phyloP scores from a whole-genome alignment of 2,888 invertebrate species.

The Rhamnusium bicolor region DNA sequence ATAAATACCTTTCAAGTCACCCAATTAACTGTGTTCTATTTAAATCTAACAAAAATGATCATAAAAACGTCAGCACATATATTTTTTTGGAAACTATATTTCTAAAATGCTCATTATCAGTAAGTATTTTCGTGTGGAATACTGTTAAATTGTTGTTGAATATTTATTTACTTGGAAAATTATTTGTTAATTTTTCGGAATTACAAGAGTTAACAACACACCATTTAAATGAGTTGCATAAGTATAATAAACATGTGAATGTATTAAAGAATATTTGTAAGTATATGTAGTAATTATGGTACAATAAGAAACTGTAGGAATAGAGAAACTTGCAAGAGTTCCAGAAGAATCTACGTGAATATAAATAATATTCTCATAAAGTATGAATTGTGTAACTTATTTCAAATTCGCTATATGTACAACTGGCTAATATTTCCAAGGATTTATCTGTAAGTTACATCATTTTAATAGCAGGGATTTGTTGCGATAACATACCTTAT shows the following conservation, averaged over 20 bases:
- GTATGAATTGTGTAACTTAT: conserved; percentile 52
- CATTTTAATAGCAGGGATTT: conserved; percentile 58
- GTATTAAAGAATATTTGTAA: not conserved
- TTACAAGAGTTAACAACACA: not conserved
- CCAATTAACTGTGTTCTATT: too few relatives aligned
- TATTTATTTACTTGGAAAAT: not conserved
- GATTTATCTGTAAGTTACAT: conserved; percentile 58
- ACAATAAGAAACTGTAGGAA: not conserved
- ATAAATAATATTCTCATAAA: conserved; percentile 54
- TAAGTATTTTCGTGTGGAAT: too few relatives aligned
- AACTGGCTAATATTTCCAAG: conserved; percentile 55
- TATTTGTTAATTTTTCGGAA: not conserved
- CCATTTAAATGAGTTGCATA: not conserved
- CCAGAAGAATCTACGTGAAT: conserved; percentile 37
- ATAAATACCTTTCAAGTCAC: too few relatives aligned
- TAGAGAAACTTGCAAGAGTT: conserved; percentile 19
- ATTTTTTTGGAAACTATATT: too few relatives aligned
- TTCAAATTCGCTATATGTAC: conserved; percentile 55
- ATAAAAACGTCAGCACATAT: too few relatives aligned
- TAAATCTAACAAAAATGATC: too few relatives aligned
- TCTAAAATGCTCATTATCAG: too few relatives aligned
- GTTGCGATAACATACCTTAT: conserved; percentile 53
- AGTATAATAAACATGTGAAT: not conserved
- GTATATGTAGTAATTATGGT: conserved; percentile 7
- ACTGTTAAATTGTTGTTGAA: too few relatives aligned